Percentiles rank a stretch among this genome's conserved stretches.
These are phyloP conservation scores for Muscina levida DNA, from an alignment of 2,888 invertebrate species.

Conservation along the genomic window DNA sequence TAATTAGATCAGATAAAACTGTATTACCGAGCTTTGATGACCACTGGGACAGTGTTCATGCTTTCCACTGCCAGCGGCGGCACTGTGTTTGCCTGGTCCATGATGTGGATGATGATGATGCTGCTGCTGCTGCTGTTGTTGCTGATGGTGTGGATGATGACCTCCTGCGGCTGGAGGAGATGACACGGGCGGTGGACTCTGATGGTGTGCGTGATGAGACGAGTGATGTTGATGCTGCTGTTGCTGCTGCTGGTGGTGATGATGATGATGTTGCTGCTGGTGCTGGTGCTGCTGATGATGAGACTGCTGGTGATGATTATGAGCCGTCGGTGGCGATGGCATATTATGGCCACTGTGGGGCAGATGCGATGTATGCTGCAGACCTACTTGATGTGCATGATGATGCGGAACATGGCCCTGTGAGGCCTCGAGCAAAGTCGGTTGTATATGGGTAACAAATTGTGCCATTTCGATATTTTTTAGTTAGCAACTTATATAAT, in stretches of 20 bases:
- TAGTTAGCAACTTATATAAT: constrained; percentile 33
- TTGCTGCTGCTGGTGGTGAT: constrained; percentile 60
- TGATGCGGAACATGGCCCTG: constrained; percentile 82
- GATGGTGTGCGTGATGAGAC: constrained; percentile 22
- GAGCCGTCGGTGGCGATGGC: constrained; percentile 77
- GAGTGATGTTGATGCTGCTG: constrained; percentile 42
- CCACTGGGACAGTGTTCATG: constrained; percentile 76
- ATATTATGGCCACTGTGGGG: constrained; percentile 80
- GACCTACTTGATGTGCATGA: constrained; percentile 80
- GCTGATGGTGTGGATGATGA: constrained; percentile 62
- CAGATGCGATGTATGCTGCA: constrained; percentile 79
- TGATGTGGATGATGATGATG: constrained; percentile 64
- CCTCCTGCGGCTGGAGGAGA: constrained; percentile 50
- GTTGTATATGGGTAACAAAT: constrained; percentile 83
- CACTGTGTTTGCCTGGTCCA: constrained; percentile 29
- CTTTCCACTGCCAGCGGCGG: constrained; percentile 67
- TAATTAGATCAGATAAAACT: neutral
- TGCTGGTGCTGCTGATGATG: constrained; percentile 68
- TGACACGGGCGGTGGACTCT: constrained; percentile 66
- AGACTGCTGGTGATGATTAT: constrained; percentile 74
- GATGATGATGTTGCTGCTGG: constrained; percentile 64
- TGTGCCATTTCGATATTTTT: constrained; percentile 80
- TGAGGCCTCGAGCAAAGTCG: constrained; percentile 82
- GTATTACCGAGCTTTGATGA: constrained; percentile 75
- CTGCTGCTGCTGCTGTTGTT: constrained; percentile 49